Base-by-base conservation (phyloP, 2,113 vertebrate species). In the Melanerpes formicivorus region DNA sequence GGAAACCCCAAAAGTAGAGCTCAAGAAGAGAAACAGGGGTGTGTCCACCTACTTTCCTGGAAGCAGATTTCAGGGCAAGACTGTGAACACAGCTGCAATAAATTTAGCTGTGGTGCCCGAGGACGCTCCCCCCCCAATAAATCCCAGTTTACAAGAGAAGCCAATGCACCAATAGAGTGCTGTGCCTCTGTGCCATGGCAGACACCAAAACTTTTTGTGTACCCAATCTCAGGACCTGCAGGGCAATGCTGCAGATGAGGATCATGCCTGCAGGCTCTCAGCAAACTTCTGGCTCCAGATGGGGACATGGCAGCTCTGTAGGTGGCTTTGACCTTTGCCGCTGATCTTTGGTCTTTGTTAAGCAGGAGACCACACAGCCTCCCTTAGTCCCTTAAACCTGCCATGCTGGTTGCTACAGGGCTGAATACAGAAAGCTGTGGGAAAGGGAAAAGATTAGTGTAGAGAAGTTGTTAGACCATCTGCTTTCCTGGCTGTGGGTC, bases 281-380 rank as follows among this genome's bases (percentile, higher is more conserved):
- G 56, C 11, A 19, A 50, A 44, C 64, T 32, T 21, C 46, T 34
- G 37, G 10, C 23, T 87, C 32, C 37, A 62, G 52, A 63, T 0
- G 0, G 26, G 40, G 5, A 65, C 1, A 0, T 4, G 13, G 69
- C 55, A 65, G 13, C 18, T 58, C 65, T 34, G 32, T 7, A 2
- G 16, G 10, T 46, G 42, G 55, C 11, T 18, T 42, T 27, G 46
- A 54, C 62, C 15, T 9, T 40, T 52, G 46, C 11, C 1, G 1
- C 30, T 37, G 18, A 34, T 56, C 34, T 90, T 79, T 74, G 19
- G 18, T 29, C 34, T 63, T 62, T 37, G 32, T 29, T 76, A 65
- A 65, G 14, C 55, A 56, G 55, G 27, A 30, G 10, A 26, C 5
- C 34, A 13, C 2, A 10, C 19, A 77, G 64, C 44, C 4, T 17